These are phyloP conservation scores for Morus bassanus DNA, from an alignment of 2,797 vertebrate genomes.

Conservation along the genomic window DNA sequence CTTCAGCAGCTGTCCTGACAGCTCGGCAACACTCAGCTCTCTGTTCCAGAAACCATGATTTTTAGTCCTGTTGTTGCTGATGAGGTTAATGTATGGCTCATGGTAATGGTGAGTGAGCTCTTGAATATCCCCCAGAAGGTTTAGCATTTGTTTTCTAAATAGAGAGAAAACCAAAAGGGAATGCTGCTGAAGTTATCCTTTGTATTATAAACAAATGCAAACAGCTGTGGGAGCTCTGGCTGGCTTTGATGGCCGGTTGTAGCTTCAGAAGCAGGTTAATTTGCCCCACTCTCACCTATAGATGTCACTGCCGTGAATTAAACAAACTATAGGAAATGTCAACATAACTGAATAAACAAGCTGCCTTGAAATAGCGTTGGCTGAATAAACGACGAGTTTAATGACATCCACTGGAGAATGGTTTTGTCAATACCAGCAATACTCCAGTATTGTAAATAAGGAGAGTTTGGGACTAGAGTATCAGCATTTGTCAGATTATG, in stretches of 20 bases:
- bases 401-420: background rate
- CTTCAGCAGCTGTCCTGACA: constrained; percentile 1
- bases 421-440: background rate
- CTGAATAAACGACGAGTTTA: background rate
- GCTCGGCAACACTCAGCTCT: background rate
- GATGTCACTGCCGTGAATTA: background rate
- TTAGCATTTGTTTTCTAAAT: background rate
- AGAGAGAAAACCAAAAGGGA: background rate
- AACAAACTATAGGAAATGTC: background rate
- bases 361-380: background rate
- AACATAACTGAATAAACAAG: background rate
- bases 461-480: background rate
- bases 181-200: background rate
- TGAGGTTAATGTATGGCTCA: background rate
- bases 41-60: background rate
- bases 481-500: background rate
- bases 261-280: background rate
- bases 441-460: background rate
- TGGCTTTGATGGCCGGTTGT: background rate
- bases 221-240: background rate
- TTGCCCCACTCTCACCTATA: background rate
- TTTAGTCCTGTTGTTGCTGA: background rate
- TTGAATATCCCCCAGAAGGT: background rate
- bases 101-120: background rate
- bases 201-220: background rate